Evolutionary conservation across 37 sponge, comb jelly and placozoan genomes (phyloP).

Genomic region (Bolinopsis microptera): DNA sequence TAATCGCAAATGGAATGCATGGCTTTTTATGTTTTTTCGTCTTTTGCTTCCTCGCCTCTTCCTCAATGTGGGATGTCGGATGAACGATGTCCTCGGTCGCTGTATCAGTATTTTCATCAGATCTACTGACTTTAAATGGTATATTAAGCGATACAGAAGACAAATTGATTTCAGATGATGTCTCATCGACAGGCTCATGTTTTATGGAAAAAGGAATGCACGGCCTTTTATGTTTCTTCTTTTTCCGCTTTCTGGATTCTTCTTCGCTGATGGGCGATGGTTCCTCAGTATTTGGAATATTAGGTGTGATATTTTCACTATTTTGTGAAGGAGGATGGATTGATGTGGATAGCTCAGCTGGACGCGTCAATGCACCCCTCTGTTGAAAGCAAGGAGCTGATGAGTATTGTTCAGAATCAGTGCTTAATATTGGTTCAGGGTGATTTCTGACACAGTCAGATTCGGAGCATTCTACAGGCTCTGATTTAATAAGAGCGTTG

Average conservation of each 20-base stretch:
- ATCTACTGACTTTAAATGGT: too few relatives aligned
- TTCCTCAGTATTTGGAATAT: not conserved
- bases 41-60: not conserved
- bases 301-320: not conserved
- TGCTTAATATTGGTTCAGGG: not conserved
- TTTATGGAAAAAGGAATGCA: conserved; percentile 6
- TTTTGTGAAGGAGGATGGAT: not conserved
- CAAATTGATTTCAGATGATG: not conserved
- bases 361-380: not conserved
- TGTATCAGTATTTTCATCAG: not conserved
- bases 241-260: not conserved
- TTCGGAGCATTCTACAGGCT: not conserved
- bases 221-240: not conserved
- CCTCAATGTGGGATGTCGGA: not conserved
- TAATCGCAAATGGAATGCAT: not conserved
- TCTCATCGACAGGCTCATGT: conserved; percentile 2
- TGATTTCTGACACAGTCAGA: not conserved
- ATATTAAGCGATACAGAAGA: too few relatives aligned
- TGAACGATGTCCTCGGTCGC: not conserved
- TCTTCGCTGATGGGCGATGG: not conserved
- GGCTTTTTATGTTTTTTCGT: conserved; percentile 12
- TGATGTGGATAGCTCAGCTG: not conserved
- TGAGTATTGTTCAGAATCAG: not conserved
- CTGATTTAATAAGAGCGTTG: not conserved
- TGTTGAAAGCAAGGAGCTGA: not conserved